Base-by-base conservation (phyloP, 2,113 vertebrate species). In the Speoplatyrhinus poulsoni region DNA sequence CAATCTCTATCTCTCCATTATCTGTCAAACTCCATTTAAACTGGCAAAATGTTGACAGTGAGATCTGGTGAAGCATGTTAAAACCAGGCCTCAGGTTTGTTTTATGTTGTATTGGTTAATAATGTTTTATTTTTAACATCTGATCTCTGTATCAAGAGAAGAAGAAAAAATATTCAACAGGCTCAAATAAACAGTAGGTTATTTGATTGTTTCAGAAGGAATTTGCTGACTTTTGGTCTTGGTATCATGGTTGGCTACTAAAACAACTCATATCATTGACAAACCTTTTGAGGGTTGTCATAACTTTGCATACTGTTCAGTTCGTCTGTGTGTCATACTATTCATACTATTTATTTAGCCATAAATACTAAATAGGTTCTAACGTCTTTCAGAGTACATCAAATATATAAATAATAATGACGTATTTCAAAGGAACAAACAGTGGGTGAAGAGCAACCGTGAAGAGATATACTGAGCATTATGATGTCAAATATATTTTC, bases 101-200 rank as follows among this genome's bases (percentile, higher is more conserved):
- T 50, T 50, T 11, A 50, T 13, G 10, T 12, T 11, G 13, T 3
- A 2, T 50, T 13, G 13, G 49, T 50, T 46, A 58, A 53, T 36
- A 3, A 54, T 46, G 8, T 6, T 36, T 11, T 15, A 15, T 15
- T n/a, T 54, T 3, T 15, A 54, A n/a, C 11, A 54, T 15, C 15
- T n/a, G 7, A 54, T n/a, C 46, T 9, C 69, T 7, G 56, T 47
- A 15, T 54, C 8, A 47, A 9, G 49, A 70, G 81, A 70, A 17
- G 50, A 52, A 36, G 68, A 15, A 56, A 75, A 82, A 82, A 79
- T 82, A 83, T 78, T 73, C 83, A 77, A 75, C 62, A 67, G 73
- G 77, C 78, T 78, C 65, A 86, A 89, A 90, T 80, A 74, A 84
- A 67, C 90, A 87, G 75, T 85, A 88, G 84, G 82, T 65, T n/a